Conservation (phyloP, 2,888 invertebrate species). For the Cheilosia vulpina region DNA sequence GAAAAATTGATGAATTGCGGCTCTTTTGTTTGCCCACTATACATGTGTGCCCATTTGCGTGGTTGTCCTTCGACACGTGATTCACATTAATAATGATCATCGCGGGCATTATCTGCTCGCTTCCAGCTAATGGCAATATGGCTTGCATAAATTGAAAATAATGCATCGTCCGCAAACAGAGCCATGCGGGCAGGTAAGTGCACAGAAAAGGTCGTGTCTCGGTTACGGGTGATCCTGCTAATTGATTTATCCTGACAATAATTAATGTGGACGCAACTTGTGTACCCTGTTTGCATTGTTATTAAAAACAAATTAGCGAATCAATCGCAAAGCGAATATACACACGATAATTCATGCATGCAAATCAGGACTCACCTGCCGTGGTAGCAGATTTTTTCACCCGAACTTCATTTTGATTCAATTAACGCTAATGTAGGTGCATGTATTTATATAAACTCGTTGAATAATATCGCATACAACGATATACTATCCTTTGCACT, state of each 20-base stretch:
- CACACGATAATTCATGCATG: background rate
- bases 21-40: constrained; percentile 32
- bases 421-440: constrained; percentile 1
- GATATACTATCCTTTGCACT: background rate
- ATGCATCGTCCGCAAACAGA: constrained; percentile 12
- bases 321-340: background rate
- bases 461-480: background rate
- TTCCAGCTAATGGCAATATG: constrained; percentile 39
- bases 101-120: constrained; percentile 22
- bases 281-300: constrained; percentile 2
- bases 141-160: constrained; percentile 66
- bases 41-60: background rate
- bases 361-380: background rate
- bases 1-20: constrained; percentile 71
- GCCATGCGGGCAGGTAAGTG: constrained; percentile 31
- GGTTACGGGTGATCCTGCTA: constrained; percentile 11
- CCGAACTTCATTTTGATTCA: constrained; percentile 17
- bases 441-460: constrained; percentile 3
- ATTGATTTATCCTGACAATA: constrained; percentile 44
- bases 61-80: constrained; percentile 7
- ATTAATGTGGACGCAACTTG: constrained; percentile 37
- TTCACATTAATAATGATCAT: constrained; percentile 17
- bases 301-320: constrained; percentile 47
- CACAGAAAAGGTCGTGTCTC: background rate
- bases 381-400: background rate